Evolutionary conservation across 2,888 invertebrate species (phyloP).

Genomic region (Trichogramma evanescens): DNA sequence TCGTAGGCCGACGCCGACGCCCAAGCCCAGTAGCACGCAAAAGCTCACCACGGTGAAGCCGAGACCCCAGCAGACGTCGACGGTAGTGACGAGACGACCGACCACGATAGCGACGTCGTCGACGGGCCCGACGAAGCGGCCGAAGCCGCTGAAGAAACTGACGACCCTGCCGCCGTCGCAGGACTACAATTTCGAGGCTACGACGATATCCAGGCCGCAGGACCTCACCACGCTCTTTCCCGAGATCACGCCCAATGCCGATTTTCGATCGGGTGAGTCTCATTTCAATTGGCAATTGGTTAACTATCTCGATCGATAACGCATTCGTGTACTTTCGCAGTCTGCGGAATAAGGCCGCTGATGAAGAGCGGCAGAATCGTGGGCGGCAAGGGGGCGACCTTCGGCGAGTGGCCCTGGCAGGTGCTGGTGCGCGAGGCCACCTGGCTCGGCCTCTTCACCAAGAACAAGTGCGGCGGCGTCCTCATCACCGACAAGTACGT

Average conservation of each 20-base stretch:
- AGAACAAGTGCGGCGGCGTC: conserved; percentile 92
- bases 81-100: conserved; percentile 29
- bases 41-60: conserved; percentile 25
- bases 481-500: conserved; percentile 82
- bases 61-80: conserved; percentile 13
- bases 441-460: conserved; percentile 88
- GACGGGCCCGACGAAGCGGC: conserved; percentile 33
- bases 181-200: conserved; percentile 35
- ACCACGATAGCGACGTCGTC: conserved; percentile 30
- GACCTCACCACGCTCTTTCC: conserved; percentile 10
- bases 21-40: conserved; percentile 23
- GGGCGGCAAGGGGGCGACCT: conserved; percentile 78
- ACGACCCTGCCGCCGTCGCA: conserved; percentile 26
- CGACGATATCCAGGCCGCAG: conserved; percentile 16
- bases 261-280: conserved; percentile 36
- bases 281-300: neutral
- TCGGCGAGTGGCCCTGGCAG: conserved; percentile 91
- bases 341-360: conserved; percentile 80
- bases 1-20: conserved; percentile 42
- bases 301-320: neutral
- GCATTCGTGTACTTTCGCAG: conserved; percentile 48
- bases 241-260: conserved; percentile 22
- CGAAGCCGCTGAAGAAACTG: conserved; percentile 47
- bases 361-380: conserved; percentile 77
- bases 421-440: conserved; percentile 85